Percentiles rank a stretch among this genome's conserved stretches.
phyloP scores from a whole-genome alignment of 1,140 invertebrate genomes.

The Euglossa dilemma region DNA sequence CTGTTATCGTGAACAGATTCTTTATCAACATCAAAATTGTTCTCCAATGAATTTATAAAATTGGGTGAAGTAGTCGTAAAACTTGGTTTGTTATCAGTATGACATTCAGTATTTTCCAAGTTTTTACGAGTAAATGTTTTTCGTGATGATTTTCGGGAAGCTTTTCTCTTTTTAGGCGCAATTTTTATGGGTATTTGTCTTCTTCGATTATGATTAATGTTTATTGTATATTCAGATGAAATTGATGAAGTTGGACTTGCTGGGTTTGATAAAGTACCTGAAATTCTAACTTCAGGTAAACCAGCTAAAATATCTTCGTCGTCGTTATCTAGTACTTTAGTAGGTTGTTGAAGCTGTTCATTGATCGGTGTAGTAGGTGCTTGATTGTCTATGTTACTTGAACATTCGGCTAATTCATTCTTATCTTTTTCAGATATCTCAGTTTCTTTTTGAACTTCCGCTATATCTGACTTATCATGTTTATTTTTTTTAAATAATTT shows the following conservation, averaged over 20 bases:
- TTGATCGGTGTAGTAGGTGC: neutral
- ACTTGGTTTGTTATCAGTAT: neutral
- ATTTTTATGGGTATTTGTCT: neutral
- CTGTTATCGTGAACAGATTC: neutral
- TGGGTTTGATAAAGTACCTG: conserved; percentile 65
- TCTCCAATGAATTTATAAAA: neutral
- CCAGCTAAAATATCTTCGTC: conserved; percentile 68
- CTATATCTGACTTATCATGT: too few species aligned
- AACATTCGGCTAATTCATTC: neutral
- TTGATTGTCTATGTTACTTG: neutral
- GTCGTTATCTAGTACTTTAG: neutral
- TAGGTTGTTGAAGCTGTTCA: neutral
- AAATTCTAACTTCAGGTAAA: conserved; percentile 69
- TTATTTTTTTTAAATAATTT: neutral
- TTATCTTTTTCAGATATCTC: neutral
- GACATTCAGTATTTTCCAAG: neutral
- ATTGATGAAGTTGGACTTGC: conserved; percentile 36
- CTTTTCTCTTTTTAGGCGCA: neutral
- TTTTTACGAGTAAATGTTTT: neutral
- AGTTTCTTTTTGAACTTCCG: too few species aligned
- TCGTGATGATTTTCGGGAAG: neutral
- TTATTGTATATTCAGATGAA: neutral
- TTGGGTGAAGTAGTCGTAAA: neutral
- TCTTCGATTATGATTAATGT: neutral
- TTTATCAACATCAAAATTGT: neutral